Percentiles rank a stretch among this genome's conserved stretches.
phyloP scores from a whole-genome alignment of 2,797 vertebrate species.

The Mormyrus proboscirostris region DNA sequence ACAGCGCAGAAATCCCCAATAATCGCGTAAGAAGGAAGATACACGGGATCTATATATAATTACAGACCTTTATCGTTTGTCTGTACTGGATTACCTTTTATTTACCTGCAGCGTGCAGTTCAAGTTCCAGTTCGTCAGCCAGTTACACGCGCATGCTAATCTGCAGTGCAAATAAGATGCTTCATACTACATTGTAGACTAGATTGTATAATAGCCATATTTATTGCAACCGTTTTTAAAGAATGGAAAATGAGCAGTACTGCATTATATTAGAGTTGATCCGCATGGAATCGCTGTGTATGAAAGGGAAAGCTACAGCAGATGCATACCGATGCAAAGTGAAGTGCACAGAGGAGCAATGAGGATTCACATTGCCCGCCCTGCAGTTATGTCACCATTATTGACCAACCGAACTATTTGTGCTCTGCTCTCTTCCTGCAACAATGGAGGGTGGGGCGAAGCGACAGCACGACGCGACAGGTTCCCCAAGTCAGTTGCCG shows the following conservation, averaged over 20 bases:
- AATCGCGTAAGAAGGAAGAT: background rate
- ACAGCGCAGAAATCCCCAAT: background rate
- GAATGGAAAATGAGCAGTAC: background rate
- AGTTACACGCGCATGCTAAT: background rate
- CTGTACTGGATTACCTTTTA: background rate
- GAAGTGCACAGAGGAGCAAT: background rate
- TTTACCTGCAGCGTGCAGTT: background rate
- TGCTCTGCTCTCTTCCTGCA: constrained; percentile 18
- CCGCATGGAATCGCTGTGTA: background rate
- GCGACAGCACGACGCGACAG: background rate
- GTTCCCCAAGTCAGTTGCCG: background rate
- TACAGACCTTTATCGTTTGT: background rate
- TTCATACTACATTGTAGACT: background rate
- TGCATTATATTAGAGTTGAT: background rate
- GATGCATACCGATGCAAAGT: no score
- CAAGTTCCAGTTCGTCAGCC: background rate
- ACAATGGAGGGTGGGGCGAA: background rate
- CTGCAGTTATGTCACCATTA: constrained; percentile 48
- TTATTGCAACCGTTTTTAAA: background rate
- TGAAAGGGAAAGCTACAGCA: background rate
- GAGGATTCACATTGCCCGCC: constrained; percentile 43
- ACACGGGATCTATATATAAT: background rate
- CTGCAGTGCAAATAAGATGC: background rate
- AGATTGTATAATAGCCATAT: background rate
- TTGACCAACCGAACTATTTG: constrained; percentile 40